These are phyloP conservation scores for Macropis europaea DNA, from an alignment of 2,888 invertebrate genomes.

Conservation along the genomic window DNA sequence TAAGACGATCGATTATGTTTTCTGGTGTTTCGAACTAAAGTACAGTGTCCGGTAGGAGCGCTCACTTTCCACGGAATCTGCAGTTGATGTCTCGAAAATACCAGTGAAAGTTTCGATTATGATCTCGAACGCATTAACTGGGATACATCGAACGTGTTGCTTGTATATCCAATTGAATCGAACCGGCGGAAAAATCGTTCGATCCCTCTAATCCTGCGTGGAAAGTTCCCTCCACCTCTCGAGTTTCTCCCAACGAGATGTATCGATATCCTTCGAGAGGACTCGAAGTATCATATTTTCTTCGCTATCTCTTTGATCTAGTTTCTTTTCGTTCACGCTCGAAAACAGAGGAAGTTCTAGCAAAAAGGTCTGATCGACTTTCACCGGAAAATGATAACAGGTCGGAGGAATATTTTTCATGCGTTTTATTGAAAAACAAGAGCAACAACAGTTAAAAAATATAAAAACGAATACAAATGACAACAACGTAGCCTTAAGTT, in stretches of 20 bases:
- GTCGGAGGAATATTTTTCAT: slow-evolving; percentile 14
- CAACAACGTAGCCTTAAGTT: slow-evolving; percentile 31
- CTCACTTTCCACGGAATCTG: slow-evolving; percentile 57
- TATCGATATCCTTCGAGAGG: no score
- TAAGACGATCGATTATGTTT: slow-evolving; percentile 7
- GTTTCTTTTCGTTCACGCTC: no score
- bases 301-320: no score
- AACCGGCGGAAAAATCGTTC: slow-evolving; percentile 1
- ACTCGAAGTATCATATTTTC: background rate
- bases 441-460: slow-evolving; percentile 48
- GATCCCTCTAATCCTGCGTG: background rate
- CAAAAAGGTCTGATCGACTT: slow-evolving; percentile 7
- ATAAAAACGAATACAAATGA: slow-evolving; percentile 14
- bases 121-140: slow-evolving; percentile 10
- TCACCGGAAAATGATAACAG: slow-evolving; percentile 9
- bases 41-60: slow-evolving; percentile 1
- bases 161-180: background rate
- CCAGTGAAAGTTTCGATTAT: slow-evolving; percentile 57
- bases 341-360: no score
- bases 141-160: background rate
- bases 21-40: slow-evolving; percentile 2
- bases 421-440: slow-evolving; percentile 63
- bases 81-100: slow-evolving; percentile 42
- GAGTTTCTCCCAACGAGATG: background rate
- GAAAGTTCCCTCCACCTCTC: slow-evolving; percentile 16